Base-by-base conservation (phyloP, 2,113 vertebrate species). In the Aphelocoma coerulescens region DNA sequence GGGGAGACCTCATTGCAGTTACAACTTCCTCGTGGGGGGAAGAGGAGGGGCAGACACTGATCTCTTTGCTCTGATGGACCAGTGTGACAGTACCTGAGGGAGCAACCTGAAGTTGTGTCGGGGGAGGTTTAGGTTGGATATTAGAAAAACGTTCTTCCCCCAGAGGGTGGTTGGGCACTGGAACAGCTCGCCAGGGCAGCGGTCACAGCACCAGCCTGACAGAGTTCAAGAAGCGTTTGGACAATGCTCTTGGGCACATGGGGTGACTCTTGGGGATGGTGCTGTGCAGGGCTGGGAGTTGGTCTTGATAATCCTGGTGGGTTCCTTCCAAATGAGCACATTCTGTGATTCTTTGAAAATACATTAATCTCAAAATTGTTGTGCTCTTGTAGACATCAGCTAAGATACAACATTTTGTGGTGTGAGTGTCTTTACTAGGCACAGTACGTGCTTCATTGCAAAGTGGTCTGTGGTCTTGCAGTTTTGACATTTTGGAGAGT, bases 181-280 rank as follows among this genome's bases (percentile, higher is more conserved):
- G 26, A 66, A 24, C 21, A 58, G 46, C 19, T 75, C 30, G 43
- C 9, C 62, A 35, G 35, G 35, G 32, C 10, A 43, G 62, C 5
- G 3, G 26, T 85, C 44, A 9, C 32, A 67, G 52, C 44, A 11
- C 11, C 35, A 59, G 14, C 44, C 44, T 59, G 62, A 10, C 52
- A 43, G 35, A 51, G 44, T 14, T 58, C 24, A 5, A 3, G 24
- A 11, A 67, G 20, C 0, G 0, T 59, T 58, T 14, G 52, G 16
- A 26, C 44, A 22, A 0, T 20, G 4, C 32, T 35, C 52, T 59
- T 2, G 3, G 21, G 26, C 5, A 27, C 1, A 5, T 9, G 13
- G 8, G 16, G 26, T 32, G 44, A 44, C 32, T 67, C 52, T 10
- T 43, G 32, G 44, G 24, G 11, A 43, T 58, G 35, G 26, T 51